These are phyloP conservation scores for Saturnia japonica DNA, from an alignment of 2,888 invertebrate genomes.

Conservation along the genomic window DNA sequence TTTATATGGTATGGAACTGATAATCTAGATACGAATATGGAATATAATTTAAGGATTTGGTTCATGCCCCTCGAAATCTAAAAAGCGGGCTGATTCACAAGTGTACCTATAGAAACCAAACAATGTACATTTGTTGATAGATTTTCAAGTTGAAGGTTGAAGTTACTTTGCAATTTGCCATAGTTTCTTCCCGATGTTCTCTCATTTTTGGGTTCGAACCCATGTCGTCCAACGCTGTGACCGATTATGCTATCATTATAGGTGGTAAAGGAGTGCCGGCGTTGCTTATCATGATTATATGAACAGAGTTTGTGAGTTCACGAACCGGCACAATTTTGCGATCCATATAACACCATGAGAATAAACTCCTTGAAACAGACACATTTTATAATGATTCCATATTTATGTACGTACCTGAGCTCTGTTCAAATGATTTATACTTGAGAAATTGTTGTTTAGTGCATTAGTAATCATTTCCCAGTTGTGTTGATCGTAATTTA, in stretches of 20 bases:
- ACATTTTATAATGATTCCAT: too few relatives aligned
- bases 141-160: neutral
- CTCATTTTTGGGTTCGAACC: neutral
- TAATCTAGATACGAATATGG: too few relatives aligned
- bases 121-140: neutral
- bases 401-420: slow-evolving; percentile 90
- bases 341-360: neutral
- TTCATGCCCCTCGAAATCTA: too few relatives aligned
- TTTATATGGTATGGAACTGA: too few relatives aligned
- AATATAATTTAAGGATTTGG: too few relatives aligned
- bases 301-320: neutral
- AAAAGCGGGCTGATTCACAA: too few relatives aligned
- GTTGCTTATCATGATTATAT: too few relatives aligned
- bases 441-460: slow-evolving; percentile 49
- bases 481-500: slow-evolving; percentile 83
- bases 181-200: neutral
- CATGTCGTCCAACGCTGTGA: neutral
- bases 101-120: too few relatives aligned
- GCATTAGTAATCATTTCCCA: slow-evolving; percentile 79
- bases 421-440: slow-evolving; percentile 85
- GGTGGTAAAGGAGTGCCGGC: too few relatives aligned
- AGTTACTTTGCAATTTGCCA: neutral
- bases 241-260: too few relatives aligned
- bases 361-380: neutral
- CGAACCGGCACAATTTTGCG: neutral